A percentile compares a stretch with the other conserved stretches of the same genome.
phyloP scores from a whole-genome alignment of 1,140 invertebrate species.

The Drosophila lacertosa region DNA sequence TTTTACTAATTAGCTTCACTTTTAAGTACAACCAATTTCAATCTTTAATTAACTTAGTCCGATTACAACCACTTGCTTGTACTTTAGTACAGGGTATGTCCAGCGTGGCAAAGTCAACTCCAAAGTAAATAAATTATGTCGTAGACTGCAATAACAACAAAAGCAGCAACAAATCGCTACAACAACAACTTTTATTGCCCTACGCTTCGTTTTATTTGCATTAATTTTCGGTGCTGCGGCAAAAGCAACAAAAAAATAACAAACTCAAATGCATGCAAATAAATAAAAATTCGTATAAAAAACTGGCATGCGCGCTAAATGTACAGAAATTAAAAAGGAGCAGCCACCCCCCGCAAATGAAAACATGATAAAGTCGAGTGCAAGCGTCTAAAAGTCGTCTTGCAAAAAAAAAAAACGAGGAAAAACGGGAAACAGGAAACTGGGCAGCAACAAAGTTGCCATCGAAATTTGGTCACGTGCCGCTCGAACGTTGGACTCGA shows the following conservation, averaged over 20 bases:
- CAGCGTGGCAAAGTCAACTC: slow-evolving; percentile 48
- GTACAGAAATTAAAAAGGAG: slow-evolving; percentile 71
- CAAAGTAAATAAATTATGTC: slow-evolving; percentile 71
- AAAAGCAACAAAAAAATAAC: slow-evolving; percentile 16
- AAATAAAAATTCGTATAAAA: slow-evolving; percentile 42
- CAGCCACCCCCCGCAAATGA: slow-evolving; percentile 60
- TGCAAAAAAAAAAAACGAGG: slow-evolving; percentile 1
- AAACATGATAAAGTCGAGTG: slow-evolving; percentile 65
- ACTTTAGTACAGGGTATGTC: slow-evolving; percentile 8
- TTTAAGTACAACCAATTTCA: not conserved
- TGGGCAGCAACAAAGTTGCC: slow-evolving; percentile 58
- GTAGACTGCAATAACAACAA: slow-evolving; percentile 43
- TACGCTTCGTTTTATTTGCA: slow-evolving; percentile 63
- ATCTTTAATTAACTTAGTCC: not conserved
- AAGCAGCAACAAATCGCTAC: slow-evolving; percentile 25
- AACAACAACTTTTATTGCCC: slow-evolving; percentile 67
- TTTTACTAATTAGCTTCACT: too few relatives aligned
- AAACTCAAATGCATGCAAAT: slow-evolving; percentile 27
- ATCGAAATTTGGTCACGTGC: slow-evolving; percentile 78
- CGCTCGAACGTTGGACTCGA: slow-evolving; percentile 37
- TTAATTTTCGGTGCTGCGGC: slow-evolving; percentile 58
- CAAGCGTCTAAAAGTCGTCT: slow-evolving; percentile 18
- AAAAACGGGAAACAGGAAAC: slow-evolving; percentile 5
- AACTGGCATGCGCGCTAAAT: slow-evolving; percentile 37
- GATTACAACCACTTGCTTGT: not conserved